These are phyloP conservation scores for Drosophila algonquin DNA, from an alignment of 2,888 invertebrate genomes.

Conservation along the genomic window DNA sequence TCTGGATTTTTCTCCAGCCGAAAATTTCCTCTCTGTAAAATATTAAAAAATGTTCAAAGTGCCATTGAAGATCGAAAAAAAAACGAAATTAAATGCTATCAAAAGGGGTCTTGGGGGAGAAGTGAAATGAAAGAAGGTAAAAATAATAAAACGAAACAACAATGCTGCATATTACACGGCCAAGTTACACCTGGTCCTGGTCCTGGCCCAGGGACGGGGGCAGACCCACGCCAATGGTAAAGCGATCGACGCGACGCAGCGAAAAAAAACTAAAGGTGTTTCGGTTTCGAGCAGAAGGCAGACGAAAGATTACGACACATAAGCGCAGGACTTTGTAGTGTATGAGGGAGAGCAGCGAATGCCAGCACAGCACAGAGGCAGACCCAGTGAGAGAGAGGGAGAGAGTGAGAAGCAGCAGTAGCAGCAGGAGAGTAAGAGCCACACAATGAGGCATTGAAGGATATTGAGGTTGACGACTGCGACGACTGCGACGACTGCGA, in stretches of 20 bases:
- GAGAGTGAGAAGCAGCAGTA: conserved; percentile 1
- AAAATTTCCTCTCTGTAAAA: conserved; percentile 13
- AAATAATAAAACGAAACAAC: conserved; percentile 45
- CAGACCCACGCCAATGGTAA: conserved; percentile 60
- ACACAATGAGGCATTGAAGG: conserved; percentile 39
- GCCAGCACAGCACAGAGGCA: conserved; percentile 12
- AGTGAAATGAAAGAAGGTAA: conserved; percentile 32
- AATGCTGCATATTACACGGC: conserved; percentile 42
- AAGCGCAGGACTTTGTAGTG: conserved; percentile 43
- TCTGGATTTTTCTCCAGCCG: neutral
- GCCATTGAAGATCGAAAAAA: conserved; percentile 14
- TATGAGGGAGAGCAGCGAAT: conserved; percentile 10
- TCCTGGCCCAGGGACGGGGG: neutral
- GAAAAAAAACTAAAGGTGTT: conserved; percentile 65
- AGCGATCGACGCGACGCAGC: conserved; percentile 29
- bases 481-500: conserved; percentile 3
- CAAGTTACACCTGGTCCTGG: conserved; percentile 67
- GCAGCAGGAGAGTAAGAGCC: neutral
- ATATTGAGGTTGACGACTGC: conserved; percentile 38
- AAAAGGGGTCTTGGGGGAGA: conserved; percentile 48
- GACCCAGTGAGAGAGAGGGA: neutral
- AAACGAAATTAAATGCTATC: conserved; percentile 64
- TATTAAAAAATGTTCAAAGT: conserved; percentile 52
- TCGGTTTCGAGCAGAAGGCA: conserved; percentile 63
- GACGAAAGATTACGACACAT: conserved; percentile 54